Percentiles rank a stretch among this genome's conserved stretches.
These are phyloP conservation scores for Cantharis rustica DNA, from an alignment of 2,888 invertebrate species.

Conservation along the genomic window DNA sequence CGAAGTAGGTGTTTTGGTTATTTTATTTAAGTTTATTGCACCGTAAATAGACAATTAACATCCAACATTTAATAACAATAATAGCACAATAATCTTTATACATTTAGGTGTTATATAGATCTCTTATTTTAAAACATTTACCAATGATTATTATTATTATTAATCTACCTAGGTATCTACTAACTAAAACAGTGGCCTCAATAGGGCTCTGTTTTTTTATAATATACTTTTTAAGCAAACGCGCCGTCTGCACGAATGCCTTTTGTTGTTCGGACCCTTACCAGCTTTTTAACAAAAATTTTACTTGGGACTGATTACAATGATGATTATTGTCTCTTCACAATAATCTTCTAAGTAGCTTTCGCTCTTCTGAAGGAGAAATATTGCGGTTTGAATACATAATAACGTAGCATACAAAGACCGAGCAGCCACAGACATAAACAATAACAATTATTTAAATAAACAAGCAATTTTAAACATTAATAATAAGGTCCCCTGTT, in stretches of 20 bases:
- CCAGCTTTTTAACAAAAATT: conserved; percentile 53
- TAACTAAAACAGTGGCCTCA: conserved; percentile 45
- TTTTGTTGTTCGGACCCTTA: conserved; percentile 58
- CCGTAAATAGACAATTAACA: conserved; percentile 52
- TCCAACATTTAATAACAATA: conserved; percentile 50
- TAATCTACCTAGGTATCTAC: conserved; percentile 31
- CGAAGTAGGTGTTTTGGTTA: conserved; percentile 16
- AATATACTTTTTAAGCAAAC: conserved; percentile 27
- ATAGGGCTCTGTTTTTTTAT: conserved; percentile 39
- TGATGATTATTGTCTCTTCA: conserved; percentile 59
- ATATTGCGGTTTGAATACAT: conserved; percentile 45
- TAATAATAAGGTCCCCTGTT: conserved; percentile 49
- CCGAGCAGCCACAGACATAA: conserved; percentile 38
- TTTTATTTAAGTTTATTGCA: conserved; percentile 50
- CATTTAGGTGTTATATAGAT: conserved; percentile 40
- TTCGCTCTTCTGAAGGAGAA: conserved; percentile 39
- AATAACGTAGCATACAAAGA: conserved; percentile 43
- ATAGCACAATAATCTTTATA: conserved; percentile 35
- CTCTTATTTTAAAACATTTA: conserved; percentile 35
- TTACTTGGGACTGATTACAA: conserved; percentile 47
- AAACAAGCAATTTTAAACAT: conserved; percentile 42
- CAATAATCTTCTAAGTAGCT: conserved; percentile 55
- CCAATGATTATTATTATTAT: conserved; percentile 8
- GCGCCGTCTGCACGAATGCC: conserved; percentile 40
- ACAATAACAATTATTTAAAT: conserved; percentile 28